A percentile compares a stretch with the other conserved stretches of the same genome.
Conservation (phyloP, 2,113 vertebrate species). For the Daboia siamensis region DNA sequence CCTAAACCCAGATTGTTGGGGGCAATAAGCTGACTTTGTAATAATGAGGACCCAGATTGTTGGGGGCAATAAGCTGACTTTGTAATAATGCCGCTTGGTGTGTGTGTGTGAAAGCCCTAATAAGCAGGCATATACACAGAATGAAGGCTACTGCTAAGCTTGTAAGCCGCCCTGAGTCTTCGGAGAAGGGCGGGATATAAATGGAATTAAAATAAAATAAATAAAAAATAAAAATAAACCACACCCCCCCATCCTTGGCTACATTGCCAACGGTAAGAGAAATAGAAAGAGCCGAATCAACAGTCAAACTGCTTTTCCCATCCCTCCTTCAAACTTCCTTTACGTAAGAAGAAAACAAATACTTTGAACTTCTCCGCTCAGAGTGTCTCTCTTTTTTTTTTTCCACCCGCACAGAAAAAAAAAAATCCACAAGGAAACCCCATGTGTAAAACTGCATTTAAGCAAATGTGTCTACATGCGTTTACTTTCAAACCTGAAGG, state of each 20-base stretch:
- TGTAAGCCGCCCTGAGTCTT: too few species aligned
- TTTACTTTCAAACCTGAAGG: background rate
- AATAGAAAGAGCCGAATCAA: slow-evolving; percentile 29
- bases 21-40: too few species aligned
- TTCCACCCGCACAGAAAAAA: fast-evolving
- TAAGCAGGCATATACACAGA: too few species aligned
- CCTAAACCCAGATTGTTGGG: too few species aligned
- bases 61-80: too few species aligned
- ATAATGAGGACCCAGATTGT: too few species aligned
- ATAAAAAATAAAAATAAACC: too few species aligned
- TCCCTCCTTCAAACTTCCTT: background rate
- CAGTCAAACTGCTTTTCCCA: background rate
- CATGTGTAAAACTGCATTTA: background rate
- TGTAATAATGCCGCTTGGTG: too few species aligned
- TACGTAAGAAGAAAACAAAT: background rate
- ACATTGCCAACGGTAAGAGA: slow-evolving; percentile 10
- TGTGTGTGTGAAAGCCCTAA: too few species aligned
- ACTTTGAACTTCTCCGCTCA: background rate
- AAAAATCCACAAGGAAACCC: background rate
- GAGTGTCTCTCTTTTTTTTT: background rate
- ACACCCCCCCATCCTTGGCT: background rate
- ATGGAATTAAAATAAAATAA: too few species aligned
- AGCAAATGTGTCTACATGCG: background rate
- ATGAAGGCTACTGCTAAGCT: too few species aligned
- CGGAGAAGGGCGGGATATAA: too few species aligned